phyloP scores from a whole-genome alignment of 2,888 invertebrate species.

The Agrenia bidenticulata region DNA sequence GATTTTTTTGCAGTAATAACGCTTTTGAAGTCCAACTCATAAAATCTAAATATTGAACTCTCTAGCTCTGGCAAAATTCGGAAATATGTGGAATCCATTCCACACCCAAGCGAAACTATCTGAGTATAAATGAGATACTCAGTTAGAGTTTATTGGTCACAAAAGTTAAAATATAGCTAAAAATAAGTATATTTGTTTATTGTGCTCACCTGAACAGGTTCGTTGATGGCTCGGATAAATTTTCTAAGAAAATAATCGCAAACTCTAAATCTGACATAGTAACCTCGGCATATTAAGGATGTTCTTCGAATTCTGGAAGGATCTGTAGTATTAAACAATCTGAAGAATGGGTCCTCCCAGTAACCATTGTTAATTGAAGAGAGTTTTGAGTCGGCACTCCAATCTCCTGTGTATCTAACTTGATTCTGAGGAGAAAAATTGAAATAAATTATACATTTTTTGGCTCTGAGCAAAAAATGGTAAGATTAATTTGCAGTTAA shows the following conservation, averaged over 20 bases:
- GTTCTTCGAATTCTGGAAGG: constrained; percentile 43
- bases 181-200: neutral
- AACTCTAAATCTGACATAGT: constrained; percentile 48
- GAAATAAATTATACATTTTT: neutral
- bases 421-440: constrained; percentile 35
- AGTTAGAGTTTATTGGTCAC: constrained; percentile 10
- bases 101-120: constrained; percentile 49
- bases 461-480: neutral
- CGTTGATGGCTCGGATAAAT: constrained; percentile 29
- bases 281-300: constrained; percentile 50
- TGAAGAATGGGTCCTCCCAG: constrained; percentile 51
- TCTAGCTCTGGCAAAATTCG: constrained; percentile 44
- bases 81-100: constrained; percentile 51
- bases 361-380: constrained; percentile 46
- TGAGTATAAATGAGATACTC: constrained; percentile 17
- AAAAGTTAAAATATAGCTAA: constrained; percentile 4
- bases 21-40: constrained; percentile 47
- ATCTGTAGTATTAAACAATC: constrained; percentile 42
- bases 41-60: constrained; percentile 35
- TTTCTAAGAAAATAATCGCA: constrained; percentile 49
- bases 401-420: constrained; percentile 50
- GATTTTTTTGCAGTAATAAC: constrained; percentile 40
- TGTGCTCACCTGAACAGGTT: constrained; percentile 45
- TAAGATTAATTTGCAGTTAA: neutral
- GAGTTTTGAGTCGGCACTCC: constrained; percentile 50